Conservation (phyloP, 2,113 vertebrate species). For the Pterocles burchelli region DNA sequence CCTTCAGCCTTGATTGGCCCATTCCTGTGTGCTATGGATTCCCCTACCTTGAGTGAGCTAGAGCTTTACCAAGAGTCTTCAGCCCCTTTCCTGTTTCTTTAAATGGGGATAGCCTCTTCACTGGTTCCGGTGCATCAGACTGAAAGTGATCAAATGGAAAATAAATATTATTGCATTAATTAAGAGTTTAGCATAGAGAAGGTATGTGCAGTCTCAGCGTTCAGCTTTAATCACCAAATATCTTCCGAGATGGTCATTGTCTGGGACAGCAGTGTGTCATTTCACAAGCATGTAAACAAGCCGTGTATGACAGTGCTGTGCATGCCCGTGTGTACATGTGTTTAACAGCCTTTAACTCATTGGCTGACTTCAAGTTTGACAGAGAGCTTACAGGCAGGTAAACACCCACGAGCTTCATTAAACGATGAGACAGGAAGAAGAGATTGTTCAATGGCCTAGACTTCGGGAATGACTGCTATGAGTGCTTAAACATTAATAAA, state of each 20-base stretch:
- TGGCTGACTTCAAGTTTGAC: neutral
- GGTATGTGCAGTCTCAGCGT: neutral
- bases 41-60: conserved; percentile 73
- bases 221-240: neutral
- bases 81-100: conserved; percentile 56
- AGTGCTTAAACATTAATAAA: neutral
- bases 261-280: neutral
- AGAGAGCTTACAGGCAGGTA: neutral
- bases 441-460: neutral
- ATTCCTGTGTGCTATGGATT: neutral
- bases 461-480: neutral
- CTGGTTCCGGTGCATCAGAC: conserved; percentile 1
- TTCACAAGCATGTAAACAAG: neutral
- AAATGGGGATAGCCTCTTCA: neutral
- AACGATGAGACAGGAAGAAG: neutral
- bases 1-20: neutral
- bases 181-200: neutral
- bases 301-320: neutral
- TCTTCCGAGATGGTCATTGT: neutral
- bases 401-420: neutral
- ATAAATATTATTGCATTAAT: neutral
- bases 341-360: neutral
- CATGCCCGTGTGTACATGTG: neutral
- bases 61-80: conserved; percentile 63
- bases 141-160: neutral